These are phyloP conservation scores for Calyptomena viridis DNA, from an alignment of 2,113 vertebrate species.

Conservation along the genomic window DNA sequence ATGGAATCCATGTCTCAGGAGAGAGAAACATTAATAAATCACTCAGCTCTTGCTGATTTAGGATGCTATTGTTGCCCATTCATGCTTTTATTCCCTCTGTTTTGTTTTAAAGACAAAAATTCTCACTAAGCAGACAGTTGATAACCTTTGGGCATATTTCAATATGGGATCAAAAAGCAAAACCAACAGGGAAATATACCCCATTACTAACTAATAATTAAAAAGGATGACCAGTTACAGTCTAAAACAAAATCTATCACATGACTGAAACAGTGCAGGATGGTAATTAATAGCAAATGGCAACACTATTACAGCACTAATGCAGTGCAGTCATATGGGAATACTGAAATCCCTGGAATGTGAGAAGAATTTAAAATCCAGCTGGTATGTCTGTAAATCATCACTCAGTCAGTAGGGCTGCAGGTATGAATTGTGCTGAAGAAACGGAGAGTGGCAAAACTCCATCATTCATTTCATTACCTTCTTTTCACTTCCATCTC, in stretches of 20 bases:
- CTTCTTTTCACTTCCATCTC: background rate
- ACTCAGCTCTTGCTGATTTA: background rate
- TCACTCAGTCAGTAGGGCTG: background rate
- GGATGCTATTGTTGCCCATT: background rate
- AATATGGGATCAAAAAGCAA: background rate
- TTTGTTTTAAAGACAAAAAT: background rate
- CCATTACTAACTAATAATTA: background rate
- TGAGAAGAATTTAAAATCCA: background rate
- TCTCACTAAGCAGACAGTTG: background rate
- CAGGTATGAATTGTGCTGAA: background rate
- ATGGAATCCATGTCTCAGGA: background rate
- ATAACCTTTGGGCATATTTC: background rate
- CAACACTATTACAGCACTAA: background rate
- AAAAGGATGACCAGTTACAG: background rate
- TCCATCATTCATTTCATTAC: background rate
- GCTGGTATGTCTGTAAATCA: background rate
- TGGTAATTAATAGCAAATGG: background rate
- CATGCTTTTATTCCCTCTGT: background rate
- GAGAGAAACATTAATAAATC: background rate
- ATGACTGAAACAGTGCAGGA: background rate
- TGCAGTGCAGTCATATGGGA: background rate
- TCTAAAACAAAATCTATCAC: background rate
- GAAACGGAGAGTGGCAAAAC: background rate
- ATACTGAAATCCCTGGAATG: background rate
- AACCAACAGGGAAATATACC: background rate